A percentile compares a stretch with the other conserved stretches of the same genome.
These are phyloP conservation scores for Myioborus melanocephalus DNA, from an alignment of 2,797 vertebrate species.

Conservation along the genomic window DNA sequence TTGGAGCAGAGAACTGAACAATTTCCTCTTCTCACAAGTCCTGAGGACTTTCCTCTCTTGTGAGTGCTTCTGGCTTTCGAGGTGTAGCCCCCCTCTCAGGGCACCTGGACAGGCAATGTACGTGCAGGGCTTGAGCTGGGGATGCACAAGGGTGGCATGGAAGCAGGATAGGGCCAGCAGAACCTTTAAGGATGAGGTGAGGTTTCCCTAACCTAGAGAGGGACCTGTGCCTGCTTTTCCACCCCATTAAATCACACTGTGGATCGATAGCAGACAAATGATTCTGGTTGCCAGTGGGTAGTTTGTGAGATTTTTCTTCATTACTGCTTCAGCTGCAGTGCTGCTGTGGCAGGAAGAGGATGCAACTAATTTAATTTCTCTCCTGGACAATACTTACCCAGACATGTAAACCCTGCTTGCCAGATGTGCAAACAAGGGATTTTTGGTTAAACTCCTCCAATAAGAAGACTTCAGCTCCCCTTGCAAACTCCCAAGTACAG, in stretches of 20 bases:
- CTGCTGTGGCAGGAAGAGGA: neutral
- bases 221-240: neutral
- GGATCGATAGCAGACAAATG: neutral
- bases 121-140: fast-evolving
- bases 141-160: fast-evolving
- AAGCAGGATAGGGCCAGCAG: neutral
- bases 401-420: neutral
- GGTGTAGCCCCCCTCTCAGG: neutral
- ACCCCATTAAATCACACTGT: neutral
- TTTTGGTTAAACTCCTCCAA: neutral
- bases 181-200: neutral
- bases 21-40: neutral
- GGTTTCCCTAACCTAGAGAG: neutral
- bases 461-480: neutral
- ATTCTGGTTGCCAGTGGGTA: conserved; percentile 4
- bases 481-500: neutral
- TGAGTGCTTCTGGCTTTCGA: fast-evolving
- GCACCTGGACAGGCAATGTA: neutral
- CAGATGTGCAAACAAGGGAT: neutral
- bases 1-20: neutral
- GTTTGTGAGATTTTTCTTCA: conserved; percentile 30
- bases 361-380: conserved; percentile 8
- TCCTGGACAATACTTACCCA: neutral
- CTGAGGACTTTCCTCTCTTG: fast-evolving
- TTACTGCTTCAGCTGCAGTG: conserved; percentile 23